A percentile compares a stretch with the other conserved stretches of the same genome.
Evolutionary conservation across 1,140 invertebrate genomes (phyloP).

Genomic region (Protaetia brevitarsis): DNA sequence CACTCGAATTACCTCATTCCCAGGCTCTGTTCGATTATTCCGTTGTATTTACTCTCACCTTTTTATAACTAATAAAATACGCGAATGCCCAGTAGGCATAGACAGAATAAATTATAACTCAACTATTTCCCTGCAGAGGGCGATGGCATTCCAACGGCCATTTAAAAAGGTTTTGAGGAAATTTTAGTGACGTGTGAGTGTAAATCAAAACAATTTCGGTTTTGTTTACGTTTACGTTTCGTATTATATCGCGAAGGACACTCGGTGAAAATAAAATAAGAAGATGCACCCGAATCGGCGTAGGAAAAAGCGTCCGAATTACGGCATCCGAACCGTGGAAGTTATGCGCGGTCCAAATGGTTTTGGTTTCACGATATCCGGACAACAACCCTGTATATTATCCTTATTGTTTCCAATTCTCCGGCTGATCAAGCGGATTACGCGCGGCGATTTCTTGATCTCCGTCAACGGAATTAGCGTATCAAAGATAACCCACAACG

Average conservation of each 20-base stretch:
- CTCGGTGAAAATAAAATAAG: neutral
- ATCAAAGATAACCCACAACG: slow-evolving; percentile 84
- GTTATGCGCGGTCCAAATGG: slow-evolving; percentile 79
- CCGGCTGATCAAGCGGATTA: slow-evolving; percentile 83
- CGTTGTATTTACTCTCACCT: too few relatives aligned
- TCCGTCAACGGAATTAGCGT: slow-evolving; percentile 89
- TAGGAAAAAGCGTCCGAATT: slow-evolving; percentile 74
- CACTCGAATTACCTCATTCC: slow-evolving; percentile 1
- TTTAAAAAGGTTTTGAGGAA: slow-evolving; percentile 26
- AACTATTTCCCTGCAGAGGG: slow-evolving; percentile 25
- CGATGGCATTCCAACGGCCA: slow-evolving; percentile 29
- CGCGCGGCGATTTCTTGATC: slow-evolving; percentile 88
- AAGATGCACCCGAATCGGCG: slow-evolving; percentile 68
- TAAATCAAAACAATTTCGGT: neutral
- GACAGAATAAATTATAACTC: slow-evolving; percentile 10
- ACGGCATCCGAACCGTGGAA: slow-evolving; percentile 81
- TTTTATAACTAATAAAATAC: neutral
- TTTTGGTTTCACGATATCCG: slow-evolving; percentile 92
- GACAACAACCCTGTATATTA: slow-evolving; percentile 85
- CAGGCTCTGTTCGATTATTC: too few relatives aligned
- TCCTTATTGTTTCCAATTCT: slow-evolving; percentile 81
- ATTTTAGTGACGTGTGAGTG: slow-evolving; percentile 31
- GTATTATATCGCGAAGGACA: neutral
- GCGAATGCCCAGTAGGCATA: neutral
- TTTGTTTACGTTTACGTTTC: neutral